phyloP scores from a whole-genome alignment of 2,888 invertebrate genomes.

The Allolobophora icterica region DNA sequence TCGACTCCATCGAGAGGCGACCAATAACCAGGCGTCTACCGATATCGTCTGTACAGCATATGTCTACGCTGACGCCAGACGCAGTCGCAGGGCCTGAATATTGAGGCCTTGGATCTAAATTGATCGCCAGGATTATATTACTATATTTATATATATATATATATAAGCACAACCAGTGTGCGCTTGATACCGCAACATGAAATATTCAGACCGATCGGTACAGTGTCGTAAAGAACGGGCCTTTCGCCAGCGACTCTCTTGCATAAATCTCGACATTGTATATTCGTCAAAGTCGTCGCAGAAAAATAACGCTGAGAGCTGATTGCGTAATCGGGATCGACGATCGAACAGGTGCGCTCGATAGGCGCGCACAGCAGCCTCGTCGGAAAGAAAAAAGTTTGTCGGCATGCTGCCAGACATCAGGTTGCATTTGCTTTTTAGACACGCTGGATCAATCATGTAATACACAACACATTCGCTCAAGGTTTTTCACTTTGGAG shows the following conservation, averaged over 20 bases:
- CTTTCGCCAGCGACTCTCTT: neutral
- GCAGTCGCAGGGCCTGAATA: neutral
- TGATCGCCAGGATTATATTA: neutral
- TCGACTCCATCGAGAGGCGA: neutral
- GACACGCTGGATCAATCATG: neutral
- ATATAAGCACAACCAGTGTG: neutral
- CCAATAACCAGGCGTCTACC: neutral
- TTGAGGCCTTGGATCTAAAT: neutral
- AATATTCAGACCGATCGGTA: neutral
- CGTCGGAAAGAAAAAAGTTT: neutral
- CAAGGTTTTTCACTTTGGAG: neutral
- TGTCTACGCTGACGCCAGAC: neutral
- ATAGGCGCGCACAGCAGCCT: neutral
- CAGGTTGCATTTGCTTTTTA: neutral
- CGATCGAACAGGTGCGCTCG: neutral
- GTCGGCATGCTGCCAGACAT: neutral
- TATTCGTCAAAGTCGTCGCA: neutral
- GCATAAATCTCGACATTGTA: neutral
- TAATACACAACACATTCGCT: neutral
- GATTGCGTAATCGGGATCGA: neutral
- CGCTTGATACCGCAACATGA: neutral
- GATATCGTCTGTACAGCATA: neutral
- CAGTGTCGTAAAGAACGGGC: neutral
- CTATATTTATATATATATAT: neutral
- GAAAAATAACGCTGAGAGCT: neutral